phyloP scores from a whole-genome alignment of 2,888 invertebrate species.

The Lycocerus yunnanus region DNA sequence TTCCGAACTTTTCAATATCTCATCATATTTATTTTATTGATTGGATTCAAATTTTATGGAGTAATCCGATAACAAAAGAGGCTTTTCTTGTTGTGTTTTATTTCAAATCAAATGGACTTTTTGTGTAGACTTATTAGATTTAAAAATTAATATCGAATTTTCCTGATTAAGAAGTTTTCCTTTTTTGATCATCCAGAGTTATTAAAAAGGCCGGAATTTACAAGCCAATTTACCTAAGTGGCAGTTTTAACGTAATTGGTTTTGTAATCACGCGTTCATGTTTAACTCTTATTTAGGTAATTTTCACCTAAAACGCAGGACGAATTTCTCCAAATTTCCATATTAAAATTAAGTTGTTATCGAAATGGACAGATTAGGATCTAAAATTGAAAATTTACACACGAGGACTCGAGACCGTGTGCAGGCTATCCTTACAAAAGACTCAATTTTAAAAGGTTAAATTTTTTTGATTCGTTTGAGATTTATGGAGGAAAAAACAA shows the following conservation, averaged over 20 bases:
- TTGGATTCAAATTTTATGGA: slow-evolving; percentile 3
- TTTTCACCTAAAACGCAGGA: neutral
- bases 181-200: neutral
- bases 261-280: neutral
- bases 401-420: neutral
- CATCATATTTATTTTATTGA: slow-evolving; percentile 12
- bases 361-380: neutral
- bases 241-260: neutral
- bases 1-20: slow-evolving; percentile 15
- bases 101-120: neutral
- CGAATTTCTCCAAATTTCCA: neutral
- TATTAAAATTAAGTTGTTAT: neutral
- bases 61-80: neutral
- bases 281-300: neutral
- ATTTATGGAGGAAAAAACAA: neutral
- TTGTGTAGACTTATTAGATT: neutral
- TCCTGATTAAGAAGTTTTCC: neutral
- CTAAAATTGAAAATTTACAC: neutral
- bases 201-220: neutral
- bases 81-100: neutral
- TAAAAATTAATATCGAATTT: neutral
- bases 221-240: neutral
- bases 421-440: neutral
- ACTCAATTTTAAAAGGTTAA: neutral
- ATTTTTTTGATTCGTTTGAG: neutral